Evolutionary conservation across 2,888 invertebrate species (phyloP), one percentile per base, ranked within the genome.

Genomic region (Mythimna lalbum): DNA sequence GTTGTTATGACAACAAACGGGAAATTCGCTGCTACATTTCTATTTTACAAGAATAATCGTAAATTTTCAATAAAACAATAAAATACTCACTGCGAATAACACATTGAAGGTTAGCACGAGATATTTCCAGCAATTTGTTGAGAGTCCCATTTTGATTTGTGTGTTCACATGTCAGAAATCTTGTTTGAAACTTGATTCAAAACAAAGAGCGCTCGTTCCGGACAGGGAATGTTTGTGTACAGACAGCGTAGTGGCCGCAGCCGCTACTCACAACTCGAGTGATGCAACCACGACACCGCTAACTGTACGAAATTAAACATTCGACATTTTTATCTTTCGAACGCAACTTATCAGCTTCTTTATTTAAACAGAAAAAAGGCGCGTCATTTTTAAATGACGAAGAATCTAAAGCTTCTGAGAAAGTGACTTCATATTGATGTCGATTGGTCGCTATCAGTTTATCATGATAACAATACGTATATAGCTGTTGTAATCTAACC

Each of bases 41-140:
- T 69, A 50, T 62, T 49, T 27, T 33, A 62, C 17, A 56, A 80
- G 67, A 70, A 76, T 73, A 84, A 82, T 79, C 69, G 61, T 69
- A 66, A 79, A 82, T 75, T 68, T 82, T 79, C 70, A 87, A 78
- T 83, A 83, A 86, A 86, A 86, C 69, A 78, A 73, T 66, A 79
- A 57, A 81, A 77, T 88, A 94, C 96, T 96, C 83, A 96, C 96
- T 69, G 93, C 96, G 86, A 96, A 95, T 82, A 96, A 86, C 56
- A 95, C 89, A 82, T 96, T 96, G 91, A 94, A 96, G 81, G 92
- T 93, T 87, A 96, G 86, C 86, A 96, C 95, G 33, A 96, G 90
- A 90, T 96, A 96, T 91, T 96, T 95, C 95, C 96, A 96, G 87
- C 96, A 95, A 87, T 94, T 96, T 71, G 95, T 93, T 47, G 95